A percentile compares a stretch with the other conserved stretches of the same genome.
These are phyloP conservation scores for Saccostrea glomerata DNA, from an alignment of 1,140 invertebrate species.

Conservation along the genomic window DNA sequence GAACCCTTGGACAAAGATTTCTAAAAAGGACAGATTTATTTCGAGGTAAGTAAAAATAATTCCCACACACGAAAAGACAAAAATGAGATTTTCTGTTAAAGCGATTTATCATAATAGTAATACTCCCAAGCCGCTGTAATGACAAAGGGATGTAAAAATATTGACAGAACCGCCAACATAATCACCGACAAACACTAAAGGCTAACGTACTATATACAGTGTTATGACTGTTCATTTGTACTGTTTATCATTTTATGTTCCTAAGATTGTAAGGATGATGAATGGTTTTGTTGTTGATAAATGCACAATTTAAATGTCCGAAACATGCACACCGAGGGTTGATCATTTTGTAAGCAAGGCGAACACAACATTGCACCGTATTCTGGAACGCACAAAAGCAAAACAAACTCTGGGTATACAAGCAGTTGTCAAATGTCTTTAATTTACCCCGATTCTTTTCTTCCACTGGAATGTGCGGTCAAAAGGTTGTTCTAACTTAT, in stretches of 20 bases:
- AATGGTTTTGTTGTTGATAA: background rate
- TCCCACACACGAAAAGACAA: background rate
- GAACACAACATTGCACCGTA: background rate
- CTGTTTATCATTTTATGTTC: background rate
- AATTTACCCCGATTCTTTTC: background rate
- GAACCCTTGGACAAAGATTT: background rate
- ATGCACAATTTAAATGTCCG: background rate
- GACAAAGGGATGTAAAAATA: background rate
- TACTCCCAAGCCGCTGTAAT: background rate
- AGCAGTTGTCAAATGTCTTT: background rate
- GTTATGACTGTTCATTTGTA: background rate
- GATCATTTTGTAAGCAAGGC: background rate
- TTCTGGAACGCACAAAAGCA: background rate
- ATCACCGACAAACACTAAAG: background rate
- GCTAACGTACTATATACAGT: background rate
- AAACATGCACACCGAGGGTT: background rate
- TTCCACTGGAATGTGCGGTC: constrained; percentile 4
- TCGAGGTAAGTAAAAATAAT: constrained; percentile 22
- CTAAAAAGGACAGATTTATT: background rate
- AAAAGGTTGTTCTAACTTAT: background rate
- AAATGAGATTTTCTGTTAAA: constrained; percentile 29
- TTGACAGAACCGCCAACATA: background rate
- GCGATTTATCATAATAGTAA: constrained; percentile 6
- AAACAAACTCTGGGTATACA: background rate
- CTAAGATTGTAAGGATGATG: background rate